These are phyloP conservation scores for Sus cebifrons DNA, from an alignment of 2,797 vertebrate genomes.

Conservation along the genomic window DNA sequence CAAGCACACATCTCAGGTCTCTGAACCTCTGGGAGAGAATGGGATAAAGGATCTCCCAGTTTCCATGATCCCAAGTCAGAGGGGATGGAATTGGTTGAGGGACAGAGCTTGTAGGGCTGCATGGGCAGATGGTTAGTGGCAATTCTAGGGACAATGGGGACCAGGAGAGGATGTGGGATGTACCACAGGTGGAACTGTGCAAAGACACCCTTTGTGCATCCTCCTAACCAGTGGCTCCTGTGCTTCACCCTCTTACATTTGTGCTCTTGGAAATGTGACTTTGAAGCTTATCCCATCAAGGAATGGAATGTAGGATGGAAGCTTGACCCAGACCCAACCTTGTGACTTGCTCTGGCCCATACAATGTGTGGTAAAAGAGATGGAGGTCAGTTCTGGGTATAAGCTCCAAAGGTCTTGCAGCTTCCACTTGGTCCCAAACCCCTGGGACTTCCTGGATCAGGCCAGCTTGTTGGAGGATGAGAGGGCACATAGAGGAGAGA, in stretches of 20 bases:
- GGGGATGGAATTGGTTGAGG: not conserved
- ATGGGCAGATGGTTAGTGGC: not conserved
- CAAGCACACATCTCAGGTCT: not conserved
- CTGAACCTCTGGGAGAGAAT: not conserved
- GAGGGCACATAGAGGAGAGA: not conserved
- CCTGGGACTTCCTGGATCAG: not conserved
- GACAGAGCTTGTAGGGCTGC: not conserved
- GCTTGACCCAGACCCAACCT: not conserved
- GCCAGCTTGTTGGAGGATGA: not conserved
- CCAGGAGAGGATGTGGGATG: not conserved
- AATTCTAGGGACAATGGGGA: not conserved
- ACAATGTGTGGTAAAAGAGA: slow-evolving; percentile 30
- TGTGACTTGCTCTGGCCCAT: not conserved
- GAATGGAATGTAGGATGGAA: not conserved
- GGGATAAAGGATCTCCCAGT: not conserved
- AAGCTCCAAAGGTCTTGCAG: not conserved
- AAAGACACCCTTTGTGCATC: not conserved
- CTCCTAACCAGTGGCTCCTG: not conserved
- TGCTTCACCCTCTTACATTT: not conserved
- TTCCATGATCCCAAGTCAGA: not conserved
- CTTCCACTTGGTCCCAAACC: not conserved
- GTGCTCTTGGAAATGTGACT: not conserved
- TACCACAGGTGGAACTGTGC: not conserved
- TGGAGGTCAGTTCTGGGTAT: not conserved
- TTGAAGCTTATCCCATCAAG: not conserved